Conservation (phyloP, 2,797 vertebrate genomes). For the Forpus xanthops region DNA sequence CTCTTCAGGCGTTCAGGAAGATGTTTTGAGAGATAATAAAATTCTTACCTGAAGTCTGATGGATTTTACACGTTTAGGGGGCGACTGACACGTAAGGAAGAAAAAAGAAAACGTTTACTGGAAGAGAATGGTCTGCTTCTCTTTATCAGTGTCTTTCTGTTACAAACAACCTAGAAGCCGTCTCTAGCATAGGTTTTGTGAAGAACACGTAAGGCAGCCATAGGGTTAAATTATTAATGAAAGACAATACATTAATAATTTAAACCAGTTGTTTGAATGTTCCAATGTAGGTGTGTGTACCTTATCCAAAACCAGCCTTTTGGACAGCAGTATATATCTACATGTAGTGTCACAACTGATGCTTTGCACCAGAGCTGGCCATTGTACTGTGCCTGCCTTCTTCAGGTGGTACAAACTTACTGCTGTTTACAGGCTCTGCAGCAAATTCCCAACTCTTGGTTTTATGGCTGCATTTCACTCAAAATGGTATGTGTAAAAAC, state of each 20-base stretch:
- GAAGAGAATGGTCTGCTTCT: background rate
- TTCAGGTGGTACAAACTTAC: background rate
- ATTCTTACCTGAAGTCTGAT: background rate
- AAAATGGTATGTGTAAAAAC: background rate
- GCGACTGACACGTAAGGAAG: background rate
- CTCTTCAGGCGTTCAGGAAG: background rate
- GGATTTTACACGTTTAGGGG: background rate
- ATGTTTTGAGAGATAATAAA: background rate
- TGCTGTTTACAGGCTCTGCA: background rate
- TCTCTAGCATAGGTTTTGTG: background rate
- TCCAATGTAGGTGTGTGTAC: background rate
- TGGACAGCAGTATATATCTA: background rate
- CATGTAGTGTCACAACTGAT: background rate
- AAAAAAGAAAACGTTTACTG: background rate
- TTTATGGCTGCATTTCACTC: background rate
- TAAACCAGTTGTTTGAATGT: background rate
- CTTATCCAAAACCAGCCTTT: background rate
- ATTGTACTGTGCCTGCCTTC: background rate
- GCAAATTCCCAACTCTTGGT: background rate
- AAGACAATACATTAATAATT: background rate
- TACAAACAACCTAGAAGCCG: background rate
- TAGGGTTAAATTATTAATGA: background rate
- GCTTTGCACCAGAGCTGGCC: background rate
- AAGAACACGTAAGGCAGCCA: background rate
- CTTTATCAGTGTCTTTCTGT: background rate